Evolutionary conservation across 2,888 invertebrate species (phyloP).

Genomic region (Eilema caniola): DNA sequence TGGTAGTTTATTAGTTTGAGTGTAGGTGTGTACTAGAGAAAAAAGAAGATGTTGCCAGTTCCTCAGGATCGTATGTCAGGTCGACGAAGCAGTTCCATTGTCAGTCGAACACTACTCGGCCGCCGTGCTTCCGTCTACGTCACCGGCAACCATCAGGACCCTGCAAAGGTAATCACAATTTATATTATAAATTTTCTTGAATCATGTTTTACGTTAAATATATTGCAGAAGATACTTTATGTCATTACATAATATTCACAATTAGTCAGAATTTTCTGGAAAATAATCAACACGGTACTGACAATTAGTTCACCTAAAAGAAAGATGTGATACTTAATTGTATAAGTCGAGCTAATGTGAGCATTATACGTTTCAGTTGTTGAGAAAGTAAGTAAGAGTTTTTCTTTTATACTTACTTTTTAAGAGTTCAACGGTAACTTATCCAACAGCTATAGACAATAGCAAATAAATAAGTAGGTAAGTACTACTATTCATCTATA

Average conservation of each 20-base stretch:
- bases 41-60: constrained; percentile 79
- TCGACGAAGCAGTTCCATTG: constrained; percentile 89
- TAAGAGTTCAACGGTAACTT: not conserved
- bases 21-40: constrained; percentile 30
- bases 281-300: no score
- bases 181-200: no score
- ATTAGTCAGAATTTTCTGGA: no score
- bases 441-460: no score
- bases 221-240: not conserved
- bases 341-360: not conserved
- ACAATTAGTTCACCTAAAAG: no score
- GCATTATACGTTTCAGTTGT: not conserved
- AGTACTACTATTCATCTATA: no score
- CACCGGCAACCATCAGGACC: constrained; percentile 88
- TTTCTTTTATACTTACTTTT: not conserved
- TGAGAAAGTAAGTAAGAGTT: no score
- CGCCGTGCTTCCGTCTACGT: constrained; percentile 89
- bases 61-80: constrained; percentile 87
- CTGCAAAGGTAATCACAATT: constrained; percentile 89
- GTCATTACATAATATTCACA: not conserved
- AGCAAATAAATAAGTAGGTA: no score
- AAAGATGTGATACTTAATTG: no score
- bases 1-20: constrained; percentile 20
- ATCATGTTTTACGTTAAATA: no score
- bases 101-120: constrained; percentile 89